A percentile compares a stretch with the other conserved stretches of the same genome.
Conservation (phyloP, 2,888 invertebrate genomes). For the Nymphalis c-album region DNA sequence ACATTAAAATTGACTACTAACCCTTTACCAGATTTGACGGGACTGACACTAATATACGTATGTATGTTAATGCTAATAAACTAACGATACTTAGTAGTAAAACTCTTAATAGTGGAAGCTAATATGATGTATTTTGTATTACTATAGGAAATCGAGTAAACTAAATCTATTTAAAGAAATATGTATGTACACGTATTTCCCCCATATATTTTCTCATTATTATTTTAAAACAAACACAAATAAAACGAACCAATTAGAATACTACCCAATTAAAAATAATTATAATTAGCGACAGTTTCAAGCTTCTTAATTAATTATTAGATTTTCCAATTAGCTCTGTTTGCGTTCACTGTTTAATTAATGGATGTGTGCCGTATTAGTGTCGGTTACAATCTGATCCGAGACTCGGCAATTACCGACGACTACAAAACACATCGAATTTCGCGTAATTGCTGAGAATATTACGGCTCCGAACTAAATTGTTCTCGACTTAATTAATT, state of each 20-base stretch:
- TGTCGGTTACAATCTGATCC: slow-evolving; percentile 75
- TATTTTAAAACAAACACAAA: slow-evolving; percentile 20
- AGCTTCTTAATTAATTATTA: slow-evolving; percentile 67
- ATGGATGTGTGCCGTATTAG: slow-evolving; percentile 75
- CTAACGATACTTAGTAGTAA: neutral
- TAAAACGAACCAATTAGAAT: slow-evolving; percentile 36
- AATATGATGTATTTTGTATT: neutral
- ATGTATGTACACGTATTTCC: too few relatives aligned
- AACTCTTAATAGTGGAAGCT: neutral
- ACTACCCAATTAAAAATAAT: slow-evolving; percentile 33
- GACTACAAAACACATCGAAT: slow-evolving; percentile 79
- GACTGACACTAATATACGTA: slow-evolving; percentile 11
- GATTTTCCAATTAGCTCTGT: slow-evolving; percentile 73
- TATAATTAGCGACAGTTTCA: slow-evolving; percentile 44
- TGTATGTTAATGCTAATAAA: neutral
- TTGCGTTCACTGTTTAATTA: slow-evolving; percentile 68
- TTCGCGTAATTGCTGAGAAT: slow-evolving; percentile 80
- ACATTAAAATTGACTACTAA: slow-evolving; percentile 67
- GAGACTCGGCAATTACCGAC: slow-evolving; percentile 73
- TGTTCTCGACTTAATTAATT: slow-evolving; percentile 82
- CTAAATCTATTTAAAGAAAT: too few relatives aligned
- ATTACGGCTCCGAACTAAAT: slow-evolving; percentile 81
- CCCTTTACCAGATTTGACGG: slow-evolving; percentile 27
- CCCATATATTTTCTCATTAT: slow-evolving; percentile 18
- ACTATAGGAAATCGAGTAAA: too few relatives aligned